phyloP scores from a whole-genome alignment of 2,797 vertebrate genomes.

The Podarcis siculus region DNA sequence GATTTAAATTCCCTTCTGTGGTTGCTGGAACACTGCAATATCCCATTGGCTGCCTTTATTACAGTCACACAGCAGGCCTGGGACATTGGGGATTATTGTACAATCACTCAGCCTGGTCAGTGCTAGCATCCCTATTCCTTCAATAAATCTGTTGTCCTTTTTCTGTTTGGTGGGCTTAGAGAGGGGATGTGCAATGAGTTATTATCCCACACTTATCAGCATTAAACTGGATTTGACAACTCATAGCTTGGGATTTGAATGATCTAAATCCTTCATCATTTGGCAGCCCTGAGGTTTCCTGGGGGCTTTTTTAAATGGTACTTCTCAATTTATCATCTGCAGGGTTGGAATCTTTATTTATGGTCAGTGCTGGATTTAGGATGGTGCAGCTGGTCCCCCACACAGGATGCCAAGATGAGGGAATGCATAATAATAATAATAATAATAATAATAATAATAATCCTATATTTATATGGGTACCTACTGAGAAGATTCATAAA shows the following conservation, averaged over 20 bases:
- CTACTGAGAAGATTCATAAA: too few species aligned
- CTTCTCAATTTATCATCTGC: conserved; percentile 61
- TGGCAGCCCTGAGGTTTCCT: conserved; percentile 65
- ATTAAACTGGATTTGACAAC: conserved; percentile 74
- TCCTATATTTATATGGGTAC: too few species aligned
- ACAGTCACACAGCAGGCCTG: conserved; percentile 28
- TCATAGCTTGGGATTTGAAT: conserved; percentile 71
- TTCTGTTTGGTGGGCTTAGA: conserved; percentile 1
- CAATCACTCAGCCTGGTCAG: conserved; percentile 29
- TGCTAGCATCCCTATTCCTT: conserved; percentile 33
- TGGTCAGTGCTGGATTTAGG: conserved; percentile 9
- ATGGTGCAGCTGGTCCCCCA: too few species aligned
- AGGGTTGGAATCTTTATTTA: conserved; percentile 56
- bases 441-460: too few species aligned
- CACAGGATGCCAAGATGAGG: too few species aligned
- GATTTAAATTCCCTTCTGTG: conserved; percentile 45
- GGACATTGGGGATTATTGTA: conserved; percentile 39
- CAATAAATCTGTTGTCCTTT: conserved; percentile 23
- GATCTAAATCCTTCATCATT: conserved; percentile 71
- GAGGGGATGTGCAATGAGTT: conserved; percentile 55
- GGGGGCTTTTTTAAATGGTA: conserved; percentile 72
- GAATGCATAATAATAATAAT: too few species aligned
- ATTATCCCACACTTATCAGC: conserved; percentile 70
- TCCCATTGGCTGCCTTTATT: conserved; percentile 45
- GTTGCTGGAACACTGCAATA: conserved; percentile 13